These are phyloP conservation scores for Nineta flava DNA, from an alignment of 2,888 invertebrate genomes.

Conservation along the genomic window DNA sequence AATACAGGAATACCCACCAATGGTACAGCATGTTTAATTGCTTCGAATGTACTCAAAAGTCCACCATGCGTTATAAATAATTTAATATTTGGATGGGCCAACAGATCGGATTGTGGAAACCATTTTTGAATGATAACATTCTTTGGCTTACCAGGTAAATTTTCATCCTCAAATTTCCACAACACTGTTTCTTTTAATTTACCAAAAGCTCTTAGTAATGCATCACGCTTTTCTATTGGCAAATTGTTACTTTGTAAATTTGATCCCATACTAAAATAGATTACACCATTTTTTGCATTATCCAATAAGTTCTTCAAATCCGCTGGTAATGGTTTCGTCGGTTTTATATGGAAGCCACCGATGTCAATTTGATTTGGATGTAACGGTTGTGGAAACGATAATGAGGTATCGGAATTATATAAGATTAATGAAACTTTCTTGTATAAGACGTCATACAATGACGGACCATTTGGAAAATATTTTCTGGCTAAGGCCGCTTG, in stretches of 20 bases:
- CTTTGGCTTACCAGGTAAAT: slow-evolving; percentile 9
- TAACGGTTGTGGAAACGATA: slow-evolving; percentile 13
- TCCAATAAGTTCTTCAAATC: slow-evolving; percentile 20
- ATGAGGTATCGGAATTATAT: slow-evolving; percentile 14
- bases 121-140: slow-evolving; percentile 14
- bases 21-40: slow-evolving; percentile 32
- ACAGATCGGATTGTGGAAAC: slow-evolving; percentile 14
- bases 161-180: slow-evolving; percentile 23
- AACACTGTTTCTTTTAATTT: slow-evolving; percentile 22
- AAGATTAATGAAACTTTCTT: slow-evolving; percentile 13
- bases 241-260: slow-evolving; percentile 18
- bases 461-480: slow-evolving; percentile 15
- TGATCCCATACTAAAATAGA: slow-evolving; percentile 24
- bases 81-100: slow-evolving; percentile 34
- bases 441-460: slow-evolving; percentile 11
- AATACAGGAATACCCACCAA: slow-evolving; percentile 34
- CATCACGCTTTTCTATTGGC: slow-evolving; percentile 15
- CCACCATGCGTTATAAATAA: slow-evolving; percentile 43
- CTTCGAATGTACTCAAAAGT: slow-evolving; percentile 36
- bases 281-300: slow-evolving; percentile 19
- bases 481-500: slow-evolving; percentile 13
- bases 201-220: slow-evolving; percentile 19
- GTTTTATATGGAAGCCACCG: slow-evolving; percentile 14
- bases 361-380: slow-evolving; percentile 16
- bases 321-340: slow-evolving; percentile 10